phyloP scores from a whole-genome alignment of 2,113 vertebrate genomes.

The Corythaeola cristata region DNA sequence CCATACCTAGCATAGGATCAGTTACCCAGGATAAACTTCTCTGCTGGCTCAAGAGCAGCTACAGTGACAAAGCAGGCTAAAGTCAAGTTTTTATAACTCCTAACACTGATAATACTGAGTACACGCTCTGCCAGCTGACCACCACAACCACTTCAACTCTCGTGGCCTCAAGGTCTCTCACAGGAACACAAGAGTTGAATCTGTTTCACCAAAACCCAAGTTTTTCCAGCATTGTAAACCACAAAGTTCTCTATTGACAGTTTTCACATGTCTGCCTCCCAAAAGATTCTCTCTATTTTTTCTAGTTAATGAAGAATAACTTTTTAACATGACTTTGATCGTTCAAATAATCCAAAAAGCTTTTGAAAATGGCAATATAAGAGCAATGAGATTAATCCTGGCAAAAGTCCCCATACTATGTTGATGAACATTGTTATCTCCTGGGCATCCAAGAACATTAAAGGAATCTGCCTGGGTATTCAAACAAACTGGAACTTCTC shows the following conservation, averaged over 20 bases:
- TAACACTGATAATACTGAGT: not conserved
- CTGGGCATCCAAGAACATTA: not conserved
- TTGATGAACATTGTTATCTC: not conserved
- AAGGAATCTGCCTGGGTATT: not conserved
- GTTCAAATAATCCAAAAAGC: not conserved
- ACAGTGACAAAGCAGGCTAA: not conserved
- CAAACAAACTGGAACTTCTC: not conserved
- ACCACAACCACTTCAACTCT: not conserved
- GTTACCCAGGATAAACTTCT: not conserved
- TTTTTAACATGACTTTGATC: not conserved
- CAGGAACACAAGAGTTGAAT: not conserved
- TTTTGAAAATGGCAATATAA: not conserved
- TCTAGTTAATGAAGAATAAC: not conserved
- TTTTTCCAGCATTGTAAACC: not conserved
- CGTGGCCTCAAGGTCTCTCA: not conserved
- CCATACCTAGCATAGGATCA: not conserved
- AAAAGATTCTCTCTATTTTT: not conserved
- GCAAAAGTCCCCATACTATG: not conserved
- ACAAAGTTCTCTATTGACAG: not conserved
- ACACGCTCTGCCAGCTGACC: not conserved
- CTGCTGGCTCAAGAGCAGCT: not conserved
- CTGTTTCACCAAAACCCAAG: not conserved
- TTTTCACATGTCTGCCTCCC: not conserved
- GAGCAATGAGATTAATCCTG: not conserved
- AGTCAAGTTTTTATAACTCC: not conserved